Percentiles rank a stretch among this genome's conserved stretches.
Evolutionary conservation across 2,113 vertebrate species (phyloP).

Genomic region (Gobius niger): DNA sequence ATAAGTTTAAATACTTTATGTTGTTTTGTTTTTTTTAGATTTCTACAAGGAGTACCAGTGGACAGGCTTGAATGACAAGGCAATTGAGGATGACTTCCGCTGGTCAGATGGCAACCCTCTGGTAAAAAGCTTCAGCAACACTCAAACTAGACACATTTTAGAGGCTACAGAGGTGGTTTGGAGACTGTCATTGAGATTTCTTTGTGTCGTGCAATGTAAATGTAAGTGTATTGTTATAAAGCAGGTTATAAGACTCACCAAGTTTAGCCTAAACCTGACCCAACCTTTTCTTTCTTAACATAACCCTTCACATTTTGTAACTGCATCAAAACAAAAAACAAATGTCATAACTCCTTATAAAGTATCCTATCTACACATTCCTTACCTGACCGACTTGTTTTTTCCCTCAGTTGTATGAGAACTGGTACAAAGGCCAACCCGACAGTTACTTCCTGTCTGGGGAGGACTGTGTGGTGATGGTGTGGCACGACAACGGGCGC

Average conservation of each 20-base stretch:
- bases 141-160: background rate
- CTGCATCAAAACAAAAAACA: too few relatives aligned
- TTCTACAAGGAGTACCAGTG: constrained; percentile 93
- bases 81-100: constrained; percentile 90
- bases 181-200: too few relatives aligned
- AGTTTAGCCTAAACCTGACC: too few relatives aligned
- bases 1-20: background rate
- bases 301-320: too few relatives aligned
- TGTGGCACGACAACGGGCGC: constrained; percentile 89
- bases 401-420: constrained; percentile 86
- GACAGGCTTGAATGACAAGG: constrained; percentile 92
- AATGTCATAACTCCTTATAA: background rate
- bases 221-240: too few relatives aligned
- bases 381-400: background rate
- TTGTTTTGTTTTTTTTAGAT: constrained; percentile 57
- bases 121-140: constrained; percentile 75
- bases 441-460: constrained; percentile 97
- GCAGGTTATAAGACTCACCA: too few relatives aligned
- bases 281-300: too few relatives aligned
- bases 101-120: constrained; percentile 93
- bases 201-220: too few relatives aligned
- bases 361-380: background rate
- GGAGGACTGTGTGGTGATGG: constrained; percentile 95
- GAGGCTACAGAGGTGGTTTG: too few relatives aligned
- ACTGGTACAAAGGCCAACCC: constrained; percentile 92